These are phyloP conservation scores for Tapera naevia DNA, from an alignment of 2,797 vertebrate genomes.

Conservation along the genomic window DNA sequence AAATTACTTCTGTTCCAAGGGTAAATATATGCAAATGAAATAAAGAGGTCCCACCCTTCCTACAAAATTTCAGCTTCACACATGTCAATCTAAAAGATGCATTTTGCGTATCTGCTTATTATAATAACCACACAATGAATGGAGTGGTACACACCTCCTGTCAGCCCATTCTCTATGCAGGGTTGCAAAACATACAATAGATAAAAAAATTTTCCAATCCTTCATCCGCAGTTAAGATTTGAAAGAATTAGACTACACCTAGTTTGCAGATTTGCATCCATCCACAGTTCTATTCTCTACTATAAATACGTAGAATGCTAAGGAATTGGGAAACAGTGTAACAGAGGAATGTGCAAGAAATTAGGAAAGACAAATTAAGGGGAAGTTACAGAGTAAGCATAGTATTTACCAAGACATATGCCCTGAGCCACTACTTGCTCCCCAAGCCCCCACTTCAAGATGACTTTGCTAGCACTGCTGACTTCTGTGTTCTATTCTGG, in stretches of 20 bases:
- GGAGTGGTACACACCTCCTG: not conserved
- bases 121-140: not conserved
- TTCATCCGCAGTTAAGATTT: not conserved
- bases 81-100: not conserved
- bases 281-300: not conserved
- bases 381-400: not conserved
- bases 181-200: not conserved
- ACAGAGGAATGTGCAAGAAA: not conserved
- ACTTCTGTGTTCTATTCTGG: not conserved
- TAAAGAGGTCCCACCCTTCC: constrained; percentile 2
- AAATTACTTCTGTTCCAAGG: constrained; percentile 17
- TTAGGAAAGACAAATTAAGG: not conserved
- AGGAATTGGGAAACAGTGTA: not conserved
- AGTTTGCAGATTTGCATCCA: not conserved
- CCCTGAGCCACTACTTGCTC: not conserved
- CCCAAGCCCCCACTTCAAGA: not conserved
- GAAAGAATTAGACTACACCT: not conserved
- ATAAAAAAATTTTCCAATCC: not conserved
- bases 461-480: not conserved
- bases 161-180: not conserved
- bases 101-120: not conserved
- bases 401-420: not conserved
- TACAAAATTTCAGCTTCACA: constrained; percentile 12
- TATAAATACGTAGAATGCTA: not conserved
- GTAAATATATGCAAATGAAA: constrained; percentile 31